A percentile compares a stretch with the other conserved stretches of the same genome.
Evolutionary conservation across 2,113 vertebrate genomes (phyloP).

Genomic region (Melanotaenia duboulayi): DNA sequence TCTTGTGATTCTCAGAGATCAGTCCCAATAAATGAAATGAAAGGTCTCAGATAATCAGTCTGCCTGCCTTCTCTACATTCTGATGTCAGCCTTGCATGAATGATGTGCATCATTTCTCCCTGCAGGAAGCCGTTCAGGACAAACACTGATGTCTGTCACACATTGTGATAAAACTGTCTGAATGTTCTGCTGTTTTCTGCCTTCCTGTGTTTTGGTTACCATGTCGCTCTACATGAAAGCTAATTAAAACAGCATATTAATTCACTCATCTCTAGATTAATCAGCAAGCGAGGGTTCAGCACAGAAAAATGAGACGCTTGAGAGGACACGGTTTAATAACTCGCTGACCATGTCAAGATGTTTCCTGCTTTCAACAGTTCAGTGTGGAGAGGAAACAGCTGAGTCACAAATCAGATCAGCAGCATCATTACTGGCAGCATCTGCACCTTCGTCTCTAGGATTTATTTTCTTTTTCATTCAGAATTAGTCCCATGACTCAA

Average conservation of each 20-base stretch:
- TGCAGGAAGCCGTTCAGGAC: conserved; percentile 25
- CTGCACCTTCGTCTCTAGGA: neutral
- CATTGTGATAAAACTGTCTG: conserved; percentile 22
- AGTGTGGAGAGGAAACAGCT: conserved; percentile 6
- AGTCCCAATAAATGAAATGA: neutral
- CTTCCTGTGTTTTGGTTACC: neutral
- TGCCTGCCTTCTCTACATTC: neutral
- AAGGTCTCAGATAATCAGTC: neutral
- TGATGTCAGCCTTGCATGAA: neutral
- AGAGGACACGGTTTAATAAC: neutral
- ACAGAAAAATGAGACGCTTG: conserved; percentile 3
- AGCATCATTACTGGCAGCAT: conserved; percentile 1
- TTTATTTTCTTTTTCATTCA: neutral
- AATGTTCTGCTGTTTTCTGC: neutral
- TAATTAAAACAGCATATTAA: conserved; percentile 18
- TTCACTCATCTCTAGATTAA: neutral
- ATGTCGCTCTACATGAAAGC: conserved; percentile 8
- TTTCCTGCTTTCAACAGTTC: conserved; percentile 6
- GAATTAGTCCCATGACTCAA: neutral
- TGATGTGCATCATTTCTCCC: conserved; percentile 25
- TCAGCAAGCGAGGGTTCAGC: conserved; percentile 5
- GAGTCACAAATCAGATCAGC: conserved; percentile 16
- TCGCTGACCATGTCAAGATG: conserved; percentile 13
- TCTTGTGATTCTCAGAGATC: neutral
- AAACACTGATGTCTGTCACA: neutral